Percentiles rank a stretch among this genome's conserved stretches.
These are phyloP conservation scores for Asobara japonica DNA, from an alignment of 1,140 invertebrate species.

Conservation along the genomic window DNA sequence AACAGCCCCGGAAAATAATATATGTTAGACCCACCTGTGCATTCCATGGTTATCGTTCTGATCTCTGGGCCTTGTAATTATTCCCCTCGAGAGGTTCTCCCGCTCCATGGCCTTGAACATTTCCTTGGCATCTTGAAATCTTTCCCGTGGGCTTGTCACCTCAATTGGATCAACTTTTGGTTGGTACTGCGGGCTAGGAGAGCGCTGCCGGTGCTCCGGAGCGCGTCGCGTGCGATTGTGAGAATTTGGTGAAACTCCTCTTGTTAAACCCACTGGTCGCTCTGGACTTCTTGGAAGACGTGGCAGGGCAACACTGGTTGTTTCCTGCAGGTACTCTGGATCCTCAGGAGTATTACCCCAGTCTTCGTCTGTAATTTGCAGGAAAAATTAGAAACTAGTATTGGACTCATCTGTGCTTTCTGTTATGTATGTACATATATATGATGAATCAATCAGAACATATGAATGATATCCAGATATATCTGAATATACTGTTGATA, in stretches of 20 bases:
- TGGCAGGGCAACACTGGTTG: slow-evolving; percentile 56
- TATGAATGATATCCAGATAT: too few species aligned
- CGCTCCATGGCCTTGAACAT: slow-evolving; percentile 82
- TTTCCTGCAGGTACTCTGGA: slow-evolving; percentile 53
- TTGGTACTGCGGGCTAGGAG: slow-evolving; percentile 66
- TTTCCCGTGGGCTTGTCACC: slow-evolving; percentile 71
- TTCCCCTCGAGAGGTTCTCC: slow-evolving; percentile 68
- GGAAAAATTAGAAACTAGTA: not conserved
- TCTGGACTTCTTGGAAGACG: slow-evolving; percentile 59
- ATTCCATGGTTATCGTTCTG: slow-evolving; percentile 52
- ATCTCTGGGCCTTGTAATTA: slow-evolving; percentile 57
- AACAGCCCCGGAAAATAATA: not conserved
- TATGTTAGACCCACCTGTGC: slow-evolving; percentile 48
- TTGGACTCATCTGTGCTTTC: too few species aligned
- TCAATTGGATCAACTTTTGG: slow-evolving; percentile 55
- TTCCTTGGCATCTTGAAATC: slow-evolving; percentile 85
- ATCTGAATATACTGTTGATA: too few species aligned
- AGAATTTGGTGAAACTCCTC: slow-evolving; percentile 49
- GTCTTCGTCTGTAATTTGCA: slow-evolving; percentile 56
- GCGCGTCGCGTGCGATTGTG: slow-evolving; percentile 48
- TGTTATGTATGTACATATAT: too few species aligned
- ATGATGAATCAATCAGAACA: too few species aligned
- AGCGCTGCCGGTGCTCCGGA: slow-evolving; percentile 65
- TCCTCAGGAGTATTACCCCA: slow-evolving; percentile 59
- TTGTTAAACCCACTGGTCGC: slow-evolving; percentile 42